Conservation (phyloP, 2,113 vertebrate species). For the Sebastes schlegelii region DNA sequence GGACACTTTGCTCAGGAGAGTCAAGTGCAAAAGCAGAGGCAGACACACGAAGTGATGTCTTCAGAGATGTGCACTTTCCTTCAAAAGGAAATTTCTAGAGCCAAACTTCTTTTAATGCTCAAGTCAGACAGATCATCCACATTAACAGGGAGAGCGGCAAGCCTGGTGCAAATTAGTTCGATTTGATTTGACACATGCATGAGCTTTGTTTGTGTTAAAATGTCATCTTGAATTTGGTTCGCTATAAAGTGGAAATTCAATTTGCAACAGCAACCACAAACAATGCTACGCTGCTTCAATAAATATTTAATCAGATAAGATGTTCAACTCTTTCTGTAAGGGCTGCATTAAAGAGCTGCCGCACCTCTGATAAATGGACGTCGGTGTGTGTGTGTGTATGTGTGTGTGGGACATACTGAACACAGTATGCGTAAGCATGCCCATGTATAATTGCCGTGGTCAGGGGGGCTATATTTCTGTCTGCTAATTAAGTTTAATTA, state of each 20-base stretch:
- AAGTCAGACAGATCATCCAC: background rate
- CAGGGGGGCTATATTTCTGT: slow-evolving; percentile 66
- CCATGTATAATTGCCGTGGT: slow-evolving; percentile 64
- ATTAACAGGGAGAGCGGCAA: background rate
- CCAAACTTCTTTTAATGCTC: background rate
- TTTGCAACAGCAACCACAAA: slow-evolving; percentile 8
- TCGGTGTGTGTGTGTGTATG: slow-evolving; percentile 16
- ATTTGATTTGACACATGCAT: background rate
- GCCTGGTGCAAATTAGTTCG: background rate
- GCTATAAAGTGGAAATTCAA: slow-evolving; percentile 8
- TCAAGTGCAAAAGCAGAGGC: background rate
- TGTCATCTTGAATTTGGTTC: background rate
- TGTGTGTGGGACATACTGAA: slow-evolving; percentile 1
- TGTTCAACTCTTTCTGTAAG: background rate
- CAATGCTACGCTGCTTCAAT: background rate
- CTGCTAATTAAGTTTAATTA: slow-evolving; percentile 75
- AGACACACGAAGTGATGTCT: background rate
- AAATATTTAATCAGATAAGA: slow-evolving; percentile 19
- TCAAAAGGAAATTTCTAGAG: background rate
- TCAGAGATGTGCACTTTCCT: background rate
- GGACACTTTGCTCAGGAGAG: slow-evolving; percentile 28
- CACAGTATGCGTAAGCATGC: slow-evolving; percentile 57
- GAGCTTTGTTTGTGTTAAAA: background rate
- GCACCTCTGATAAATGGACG: background rate
- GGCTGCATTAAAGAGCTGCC: background rate